Evolutionary conservation across 2,113 vertebrate species (phyloP), one percentile per base, ranked within the genome.

Genomic region (Rhea pennata): DNA sequence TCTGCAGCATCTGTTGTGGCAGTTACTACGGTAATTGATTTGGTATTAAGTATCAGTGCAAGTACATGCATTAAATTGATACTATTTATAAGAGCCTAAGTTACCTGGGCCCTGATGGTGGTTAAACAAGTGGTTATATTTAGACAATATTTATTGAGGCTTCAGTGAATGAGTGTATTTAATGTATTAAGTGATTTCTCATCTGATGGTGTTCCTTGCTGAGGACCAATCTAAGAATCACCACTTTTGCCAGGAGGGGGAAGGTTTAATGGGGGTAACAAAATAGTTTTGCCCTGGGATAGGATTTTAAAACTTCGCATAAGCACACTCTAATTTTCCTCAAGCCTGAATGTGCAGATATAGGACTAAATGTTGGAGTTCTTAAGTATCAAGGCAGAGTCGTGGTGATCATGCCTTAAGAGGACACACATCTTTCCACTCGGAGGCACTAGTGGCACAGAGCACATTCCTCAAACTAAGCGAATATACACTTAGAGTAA

Each of bases 311-410:
- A 93, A 39, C 14, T 31, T 26, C 13, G 23, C 29, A 20, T 21
- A 73, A 66, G 46, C 26, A 71, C 22, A 0, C 0, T 26, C 10
- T 39, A 20, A 48, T 48, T 51, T 74, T 39, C 39, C 65, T 29
- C 66, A 54, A 75, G 11, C 5, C 48, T 65, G 67, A 73, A 56
- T 19, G 80, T 64, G 6, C n/a, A 73, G 13, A 71, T 23, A 50
- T 62, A 85, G 10, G 78, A 13, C 4, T 7, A 56, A 59, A 5
- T 7, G 67, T 61, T 19, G 74, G 50, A 67, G 24, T 17, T 90
- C 14, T 40, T 75, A 21, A 0, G 0, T n/a, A 11, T 10, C 36
- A 82, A 75, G 16, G 31, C 0, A 73, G 44, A 70, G 15, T 16
- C 82, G 54, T 6, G 53, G 33, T 42, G 8, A 19, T 21, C 53